phyloP scores from a whole-genome alignment of 1,140 invertebrate genomes.

The Trichonephila clavata region DNA sequence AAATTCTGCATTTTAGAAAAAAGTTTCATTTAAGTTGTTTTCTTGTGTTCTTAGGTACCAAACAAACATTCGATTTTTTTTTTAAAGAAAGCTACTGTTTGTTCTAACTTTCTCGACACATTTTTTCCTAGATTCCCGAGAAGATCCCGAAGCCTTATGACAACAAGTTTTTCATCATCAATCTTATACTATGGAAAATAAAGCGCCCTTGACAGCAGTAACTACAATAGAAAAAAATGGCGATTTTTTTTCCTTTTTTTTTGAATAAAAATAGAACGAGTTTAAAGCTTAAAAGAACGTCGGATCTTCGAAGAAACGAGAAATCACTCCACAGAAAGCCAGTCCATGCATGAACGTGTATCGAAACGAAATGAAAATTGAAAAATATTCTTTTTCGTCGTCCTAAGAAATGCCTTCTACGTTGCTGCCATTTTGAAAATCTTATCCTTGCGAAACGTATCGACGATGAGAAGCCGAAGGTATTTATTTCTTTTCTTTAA shows the following conservation, averaged over 20 bases:
- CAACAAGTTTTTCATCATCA: neutral
- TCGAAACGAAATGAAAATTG: conserved; percentile 31
- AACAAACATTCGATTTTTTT: neutral
- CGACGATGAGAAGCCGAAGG: neutral
- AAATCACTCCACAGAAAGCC: neutral
- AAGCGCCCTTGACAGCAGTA: neutral
- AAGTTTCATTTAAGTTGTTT: too few relatives aligned
- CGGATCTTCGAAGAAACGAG: neutral
- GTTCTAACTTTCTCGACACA: neutral
- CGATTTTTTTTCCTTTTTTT: neutral
- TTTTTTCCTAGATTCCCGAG: neutral
- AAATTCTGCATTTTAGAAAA: too few relatives aligned
- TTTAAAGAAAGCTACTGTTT: neutral
- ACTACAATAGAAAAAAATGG: neutral
- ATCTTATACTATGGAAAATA: conserved; percentile 5
- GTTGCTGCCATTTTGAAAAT: neutral
- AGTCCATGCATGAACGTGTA: conserved; percentile 11
- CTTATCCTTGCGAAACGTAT: neutral
- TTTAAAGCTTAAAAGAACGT: neutral
- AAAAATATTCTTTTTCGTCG: neutral
- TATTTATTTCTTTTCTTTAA: neutral
- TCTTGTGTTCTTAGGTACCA: neutral
- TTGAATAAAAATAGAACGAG: neutral
- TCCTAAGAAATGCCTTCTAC: neutral
- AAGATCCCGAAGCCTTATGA: conserved; percentile 5